Conservation (phyloP, 2,888 invertebrate species). For the Ophion ventricosus region DNA sequence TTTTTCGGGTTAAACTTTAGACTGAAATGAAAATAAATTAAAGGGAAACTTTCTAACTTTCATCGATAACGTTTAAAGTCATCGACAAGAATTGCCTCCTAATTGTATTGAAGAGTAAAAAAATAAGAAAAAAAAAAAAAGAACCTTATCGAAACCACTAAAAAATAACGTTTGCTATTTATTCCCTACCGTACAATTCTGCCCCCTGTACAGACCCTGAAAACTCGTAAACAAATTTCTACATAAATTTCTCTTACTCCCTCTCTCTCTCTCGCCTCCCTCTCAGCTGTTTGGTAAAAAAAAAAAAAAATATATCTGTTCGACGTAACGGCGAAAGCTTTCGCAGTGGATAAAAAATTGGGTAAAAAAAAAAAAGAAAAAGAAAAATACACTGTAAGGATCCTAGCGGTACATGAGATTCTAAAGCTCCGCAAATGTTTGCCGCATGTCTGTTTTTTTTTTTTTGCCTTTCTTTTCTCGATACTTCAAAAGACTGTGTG, state of each 20-base stretch:
- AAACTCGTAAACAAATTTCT: conserved; percentile 52
- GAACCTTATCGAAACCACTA: conserved; percentile 41
- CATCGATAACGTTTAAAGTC: conserved; percentile 33
- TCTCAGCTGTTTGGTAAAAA: conserved; percentile 15
- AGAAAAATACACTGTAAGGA: neutral
- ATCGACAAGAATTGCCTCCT: conserved; percentile 48
- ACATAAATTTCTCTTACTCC: conserved; percentile 27
- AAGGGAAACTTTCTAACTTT: conserved; percentile 35
- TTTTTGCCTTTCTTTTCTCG: neutral
- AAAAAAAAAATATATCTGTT: conserved; percentile 21
- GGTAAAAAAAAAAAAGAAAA: neutral
- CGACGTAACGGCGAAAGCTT: conserved; percentile 14
- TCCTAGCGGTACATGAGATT: conserved; percentile 37
- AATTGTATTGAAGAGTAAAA: conserved; percentile 34
- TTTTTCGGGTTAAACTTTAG: conserved; percentile 41
- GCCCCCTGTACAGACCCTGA: conserved; percentile 57
- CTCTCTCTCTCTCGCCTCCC: conserved; percentile 14
- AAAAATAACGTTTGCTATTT: conserved; percentile 48
- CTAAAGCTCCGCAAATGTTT: conserved; percentile 80
- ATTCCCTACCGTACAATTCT: conserved; percentile 57
- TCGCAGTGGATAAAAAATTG: conserved; percentile 10
- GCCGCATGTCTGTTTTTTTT: conserved; percentile 79
- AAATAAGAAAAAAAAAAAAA: conserved; percentile 26
- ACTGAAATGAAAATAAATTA: conserved; percentile 27
- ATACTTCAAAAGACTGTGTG: neutral